Evolutionary conservation across 2,797 vertebrate species (phyloP).

Genomic region (Typhlichthys subterraneus): DNA sequence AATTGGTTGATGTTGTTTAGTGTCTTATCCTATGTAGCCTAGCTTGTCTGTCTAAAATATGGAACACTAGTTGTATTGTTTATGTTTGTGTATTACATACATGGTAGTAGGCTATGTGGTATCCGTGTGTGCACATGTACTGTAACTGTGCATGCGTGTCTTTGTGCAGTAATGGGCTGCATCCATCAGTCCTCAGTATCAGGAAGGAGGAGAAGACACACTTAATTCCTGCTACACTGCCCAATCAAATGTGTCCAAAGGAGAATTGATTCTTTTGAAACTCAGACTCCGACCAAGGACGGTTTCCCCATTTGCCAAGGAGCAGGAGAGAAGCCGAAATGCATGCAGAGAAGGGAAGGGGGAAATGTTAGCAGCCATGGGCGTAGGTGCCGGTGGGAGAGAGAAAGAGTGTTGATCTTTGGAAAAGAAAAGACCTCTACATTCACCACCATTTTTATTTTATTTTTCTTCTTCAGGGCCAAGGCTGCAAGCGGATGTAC

Average conservation of each 20-base stretch:
- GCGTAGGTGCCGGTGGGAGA: slow-evolving; percentile 55
- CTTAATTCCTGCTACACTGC: slow-evolving; percentile 82
- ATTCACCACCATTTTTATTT: slow-evolving; percentile 46
- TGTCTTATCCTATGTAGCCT: no score
- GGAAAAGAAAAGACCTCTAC: slow-evolving; percentile 66
- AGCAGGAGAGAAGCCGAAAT: slow-evolving; percentile 57
- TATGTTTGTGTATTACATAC: background rate
- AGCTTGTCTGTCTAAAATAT: no score
- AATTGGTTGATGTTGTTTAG: no score
- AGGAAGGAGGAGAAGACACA: slow-evolving; percentile 69
- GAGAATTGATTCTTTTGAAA: slow-evolving; percentile 85
- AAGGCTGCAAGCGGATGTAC: slow-evolving; percentile 69
- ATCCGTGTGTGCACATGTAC: background rate
- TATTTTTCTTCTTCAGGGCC: slow-evolving; percentile 45
- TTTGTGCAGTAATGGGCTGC: slow-evolving; percentile 62
- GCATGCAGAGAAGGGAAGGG: slow-evolving; percentile 29
- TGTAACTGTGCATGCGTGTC: background rate
- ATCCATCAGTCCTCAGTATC: slow-evolving; percentile 66
- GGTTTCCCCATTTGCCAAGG: slow-evolving; percentile 75
- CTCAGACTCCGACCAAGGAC: slow-evolving; percentile 76
- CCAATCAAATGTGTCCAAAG: slow-evolving; percentile 89
- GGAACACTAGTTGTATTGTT: no score
- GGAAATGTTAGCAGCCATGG: background rate
- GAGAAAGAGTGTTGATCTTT: slow-evolving; percentile 70
- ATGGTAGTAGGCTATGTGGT: background rate